Evolutionary conservation across 2,888 invertebrate species (phyloP), one percentile per base, ranked within the genome.

Genomic region (Lepidocyrtoides sp.): DNA sequence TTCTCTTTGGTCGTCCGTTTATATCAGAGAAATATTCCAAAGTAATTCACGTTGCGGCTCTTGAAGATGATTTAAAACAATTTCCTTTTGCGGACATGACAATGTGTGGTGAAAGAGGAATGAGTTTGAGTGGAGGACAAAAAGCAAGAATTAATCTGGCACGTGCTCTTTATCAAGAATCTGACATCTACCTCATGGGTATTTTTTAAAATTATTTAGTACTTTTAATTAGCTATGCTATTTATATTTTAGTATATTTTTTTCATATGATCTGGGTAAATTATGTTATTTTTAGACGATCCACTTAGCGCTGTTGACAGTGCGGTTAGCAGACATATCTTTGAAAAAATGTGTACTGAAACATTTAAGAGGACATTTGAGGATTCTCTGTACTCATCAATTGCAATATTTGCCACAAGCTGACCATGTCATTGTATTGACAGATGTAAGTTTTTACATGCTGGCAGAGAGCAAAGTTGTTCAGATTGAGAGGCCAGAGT

Each of bases 241-340:
- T n/a, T n/a, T n/a, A n/a, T n/a, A n/a, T n/a, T n/a, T n/a, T n/a
- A n/a, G n/a, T n/a, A n/a, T n/a, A n/a, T n/a, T n/a, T n/a, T n/a
- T n/a, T n/a, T n/a, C n/a, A n/a, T n/a, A n/a, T n/a, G n/a, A n/a
- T n/a, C n/a, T n/a, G n/a, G n/a, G n/a, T n/a, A n/a, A n/a, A n/a
- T n/a, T n/a, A n/a, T n/a, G n/a, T n/a, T n/a, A n/a, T n/a, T n/a
- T 63, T 95, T 99, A 84, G 99, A 99, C 95, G 99, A 99, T 96
- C 98, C 99, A 0, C 23, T 90, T 7, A 36, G 36, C 23, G 90
- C 90, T 0, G 88, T 96, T 0, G 99, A 99, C 95, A 97, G 98
- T 0, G 97, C 98, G 95, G 98, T 99, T 0, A 98, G 98, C 0
- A 97, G 97, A 3, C 97, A 98, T 95, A 96, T 99, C 93, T 99